phyloP scores from a whole-genome alignment of 2,113 vertebrate species.

The Thunnus thynnus region DNA sequence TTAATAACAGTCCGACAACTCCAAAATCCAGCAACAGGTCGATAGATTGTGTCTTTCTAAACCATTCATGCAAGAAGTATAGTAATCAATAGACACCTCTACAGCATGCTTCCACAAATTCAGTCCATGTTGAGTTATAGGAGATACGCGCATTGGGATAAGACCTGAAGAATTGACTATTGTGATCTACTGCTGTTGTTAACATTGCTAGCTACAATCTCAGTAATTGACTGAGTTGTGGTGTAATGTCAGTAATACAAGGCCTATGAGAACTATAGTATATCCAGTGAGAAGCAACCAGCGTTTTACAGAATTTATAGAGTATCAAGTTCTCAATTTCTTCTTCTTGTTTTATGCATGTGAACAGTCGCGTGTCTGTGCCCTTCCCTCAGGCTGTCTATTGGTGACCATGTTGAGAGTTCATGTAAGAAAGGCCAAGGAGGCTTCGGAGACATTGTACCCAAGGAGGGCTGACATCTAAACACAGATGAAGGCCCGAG shows the following conservation, averaged over 20 bases:
- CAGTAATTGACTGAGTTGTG: conserved; percentile 28
- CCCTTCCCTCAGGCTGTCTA: conserved; percentile 63
- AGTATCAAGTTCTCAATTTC: conserved; percentile 4
- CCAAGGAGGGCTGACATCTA: conserved; percentile 78
- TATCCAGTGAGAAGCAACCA: background rate
- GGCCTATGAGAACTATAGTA: conserved; percentile 1
- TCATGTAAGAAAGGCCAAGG: conserved; percentile 65
- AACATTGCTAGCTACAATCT: conserved; percentile 42
- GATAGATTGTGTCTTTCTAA: conserved; percentile 71
- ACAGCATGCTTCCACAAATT: conserved; percentile 71
- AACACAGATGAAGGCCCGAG: conserved; percentile 71
- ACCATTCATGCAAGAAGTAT: conserved; percentile 76
- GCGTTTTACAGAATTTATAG: background rate
- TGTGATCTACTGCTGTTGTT: conserved; percentile 26
- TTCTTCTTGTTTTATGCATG: conserved; percentile 5
- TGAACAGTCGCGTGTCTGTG: conserved; percentile 37
- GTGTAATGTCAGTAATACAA: conserved; percentile 13
- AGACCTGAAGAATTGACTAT: conserved; percentile 51
- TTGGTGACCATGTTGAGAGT: conserved; percentile 56
- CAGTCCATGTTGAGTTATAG: conserved; percentile 61
- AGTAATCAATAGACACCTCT: conserved; percentile 84
- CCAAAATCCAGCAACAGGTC: conserved; percentile 70
- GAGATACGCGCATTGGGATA: conserved; percentile 61
- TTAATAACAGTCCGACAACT: conserved; percentile 34
- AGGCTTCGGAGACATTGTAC: conserved; percentile 65